A percentile compares a stretch with the other conserved stretches of the same genome.
Evolutionary conservation across 2,797 vertebrate genomes (phyloP).

Genomic region (Ateles fusciceps): DNA sequence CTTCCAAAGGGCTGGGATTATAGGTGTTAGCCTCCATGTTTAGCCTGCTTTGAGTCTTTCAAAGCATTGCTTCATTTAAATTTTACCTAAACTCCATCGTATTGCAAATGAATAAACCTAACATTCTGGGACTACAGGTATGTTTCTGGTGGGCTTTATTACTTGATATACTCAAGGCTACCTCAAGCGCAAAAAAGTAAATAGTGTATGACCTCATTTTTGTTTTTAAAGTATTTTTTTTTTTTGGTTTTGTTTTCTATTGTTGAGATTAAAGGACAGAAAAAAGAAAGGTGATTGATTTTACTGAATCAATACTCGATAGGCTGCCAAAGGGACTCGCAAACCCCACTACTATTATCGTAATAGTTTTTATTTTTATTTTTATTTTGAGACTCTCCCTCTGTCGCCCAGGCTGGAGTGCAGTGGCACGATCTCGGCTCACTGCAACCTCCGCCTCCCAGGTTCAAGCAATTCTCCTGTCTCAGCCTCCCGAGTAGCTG

Average conservation of each 20-base stretch:
- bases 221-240: constrained; percentile 12
- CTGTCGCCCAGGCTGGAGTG: too few relatives aligned
- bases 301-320: constrained; percentile 24
- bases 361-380: background rate
- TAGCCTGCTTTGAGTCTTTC: background rate
- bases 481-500: too few relatives aligned
- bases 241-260: background rate
- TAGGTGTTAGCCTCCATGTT: too few relatives aligned
- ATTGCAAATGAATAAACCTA: constrained; percentile 31
- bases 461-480: too few relatives aligned
- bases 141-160: background rate
- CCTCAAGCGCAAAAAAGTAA: constrained; percentile 23
- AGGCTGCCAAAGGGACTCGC: background rate
- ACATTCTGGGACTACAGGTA: background rate
- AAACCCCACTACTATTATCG: background rate
- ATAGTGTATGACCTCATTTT: background rate
- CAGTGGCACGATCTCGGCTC: too few relatives aligned
- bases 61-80: constrained; percentile 37
- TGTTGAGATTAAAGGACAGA: background rate
- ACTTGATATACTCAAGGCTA: background rate
- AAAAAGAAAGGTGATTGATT: background rate
- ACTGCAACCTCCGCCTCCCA: too few relatives aligned
- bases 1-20: too few relatives aligned
- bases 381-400: too few relatives aligned
- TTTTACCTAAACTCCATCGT: constrained; percentile 25